Conservation (phyloP, 2,797 vertebrate genomes). For the Leptodactylus fallax region DNA sequence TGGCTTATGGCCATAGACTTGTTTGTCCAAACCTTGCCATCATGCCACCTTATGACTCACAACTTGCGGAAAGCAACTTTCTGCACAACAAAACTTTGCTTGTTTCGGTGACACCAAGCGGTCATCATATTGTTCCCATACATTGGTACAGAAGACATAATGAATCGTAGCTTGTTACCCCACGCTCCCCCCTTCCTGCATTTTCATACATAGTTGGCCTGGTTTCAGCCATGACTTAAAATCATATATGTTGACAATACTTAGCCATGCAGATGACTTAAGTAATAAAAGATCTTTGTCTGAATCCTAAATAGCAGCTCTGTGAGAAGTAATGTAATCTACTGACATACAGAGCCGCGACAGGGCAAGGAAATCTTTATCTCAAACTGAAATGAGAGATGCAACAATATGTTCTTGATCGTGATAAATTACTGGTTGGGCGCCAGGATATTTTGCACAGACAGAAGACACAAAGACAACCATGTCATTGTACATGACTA, state of each 20-base stretch:
- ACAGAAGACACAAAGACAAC: constrained; percentile 18
- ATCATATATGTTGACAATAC: constrained; percentile 47
- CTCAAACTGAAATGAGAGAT: constrained; percentile 57
- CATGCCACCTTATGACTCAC: not conserved
- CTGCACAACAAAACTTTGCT: constrained; percentile 10
- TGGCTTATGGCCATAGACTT: not conserved
- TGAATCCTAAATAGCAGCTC: constrained; percentile 47
- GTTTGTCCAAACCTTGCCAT: not conserved
- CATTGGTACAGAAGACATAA: not conserved
- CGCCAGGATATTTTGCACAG: constrained; percentile 44
- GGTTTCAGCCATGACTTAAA: constrained; percentile 47
- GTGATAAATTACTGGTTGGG: constrained; percentile 51
- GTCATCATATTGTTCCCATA: not conserved
- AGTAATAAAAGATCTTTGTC: constrained; percentile 58
- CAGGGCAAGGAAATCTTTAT: constrained; percentile 48
- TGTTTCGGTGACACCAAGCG: constrained; percentile 1
- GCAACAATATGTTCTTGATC: constrained; percentile 54
- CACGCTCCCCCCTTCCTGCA: not conserved
- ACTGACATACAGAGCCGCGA: constrained; percentile 30
- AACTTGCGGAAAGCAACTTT: not conserved
- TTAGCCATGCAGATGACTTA: constrained; percentile 47
- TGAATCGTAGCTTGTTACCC: not conserved
- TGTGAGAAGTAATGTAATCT: constrained; percentile 55
- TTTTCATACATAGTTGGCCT: constrained; percentile 38
- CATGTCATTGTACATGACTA: not conserved